These are phyloP conservation scores for Alectura lathami DNA, from an alignment of 2,113 vertebrate genomes.

Conservation along the genomic window DNA sequence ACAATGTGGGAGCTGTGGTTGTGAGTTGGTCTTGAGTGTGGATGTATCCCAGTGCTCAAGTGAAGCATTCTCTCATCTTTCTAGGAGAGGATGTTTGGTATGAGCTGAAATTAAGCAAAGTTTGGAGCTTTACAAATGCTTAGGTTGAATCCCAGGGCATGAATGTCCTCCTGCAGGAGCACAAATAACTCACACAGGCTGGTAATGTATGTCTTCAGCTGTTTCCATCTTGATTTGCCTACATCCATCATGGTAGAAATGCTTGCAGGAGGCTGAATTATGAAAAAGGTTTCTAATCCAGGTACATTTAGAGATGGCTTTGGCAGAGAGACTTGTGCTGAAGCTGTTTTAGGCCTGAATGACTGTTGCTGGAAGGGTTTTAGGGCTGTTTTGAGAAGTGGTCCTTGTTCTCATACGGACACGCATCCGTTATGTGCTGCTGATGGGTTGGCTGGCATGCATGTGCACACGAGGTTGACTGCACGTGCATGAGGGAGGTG, in stretches of 20 bases:
- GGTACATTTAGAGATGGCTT: not conserved
- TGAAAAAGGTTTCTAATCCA: not conserved
- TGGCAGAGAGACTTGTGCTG: not conserved
- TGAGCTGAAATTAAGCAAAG: not conserved
- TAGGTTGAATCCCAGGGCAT: rapidly evolving
- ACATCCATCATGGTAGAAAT: not conserved
- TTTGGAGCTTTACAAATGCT: not conserved
- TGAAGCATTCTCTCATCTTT: not conserved
- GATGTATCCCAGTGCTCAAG: not conserved
- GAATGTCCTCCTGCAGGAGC: not conserved
- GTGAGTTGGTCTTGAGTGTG: rapidly evolving
- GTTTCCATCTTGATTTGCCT: rapidly evolving
- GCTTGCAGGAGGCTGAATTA: not conserved
- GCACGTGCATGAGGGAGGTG: not conserved
- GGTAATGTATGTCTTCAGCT: rapidly evolving
- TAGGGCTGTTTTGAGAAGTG: not conserved
- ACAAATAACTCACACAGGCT: not conserved
- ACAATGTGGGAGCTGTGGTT: not conserved
- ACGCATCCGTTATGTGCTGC: not conserved
- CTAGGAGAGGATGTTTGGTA: not conserved
- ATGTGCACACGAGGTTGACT: rapidly evolving
- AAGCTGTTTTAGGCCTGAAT: not conserved
- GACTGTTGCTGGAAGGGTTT: not conserved
- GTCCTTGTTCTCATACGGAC: not conserved
- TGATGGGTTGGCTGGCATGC: rapidly evolving